Evolutionary conservation across 2,888 invertebrate species (phyloP).

Genomic region (Stenchaetothrips biformis): DNA sequence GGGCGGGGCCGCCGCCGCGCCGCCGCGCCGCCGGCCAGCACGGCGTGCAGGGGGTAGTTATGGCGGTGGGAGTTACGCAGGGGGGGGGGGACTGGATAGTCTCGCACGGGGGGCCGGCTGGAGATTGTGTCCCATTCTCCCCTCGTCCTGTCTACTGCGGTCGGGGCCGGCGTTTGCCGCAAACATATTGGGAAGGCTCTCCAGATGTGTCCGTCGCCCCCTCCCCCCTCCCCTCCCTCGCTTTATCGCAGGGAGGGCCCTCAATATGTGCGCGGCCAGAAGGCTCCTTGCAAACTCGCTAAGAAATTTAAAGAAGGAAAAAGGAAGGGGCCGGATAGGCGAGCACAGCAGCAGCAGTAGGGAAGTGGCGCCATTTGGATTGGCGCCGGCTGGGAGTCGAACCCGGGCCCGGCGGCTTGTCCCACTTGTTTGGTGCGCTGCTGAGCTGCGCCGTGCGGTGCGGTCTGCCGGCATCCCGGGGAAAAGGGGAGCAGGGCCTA

Average conservation of each 20-base stretch:
- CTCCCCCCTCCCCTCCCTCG: conserved; percentile 30
- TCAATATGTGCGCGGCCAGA: too few species aligned
- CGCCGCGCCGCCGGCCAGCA: not conserved
- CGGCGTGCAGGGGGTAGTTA: not conserved
- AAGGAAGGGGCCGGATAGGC: conserved; percentile 32
- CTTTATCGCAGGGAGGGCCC: conserved; percentile 29
- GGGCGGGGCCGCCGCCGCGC: not conserved
- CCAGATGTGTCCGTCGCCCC: conserved; percentile 4
- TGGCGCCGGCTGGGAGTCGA: too few species aligned
- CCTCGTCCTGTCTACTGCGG: not conserved
- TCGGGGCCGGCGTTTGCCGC: not conserved
- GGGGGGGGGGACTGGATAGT: too few species aligned
- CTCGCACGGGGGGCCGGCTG: too few species aligned
- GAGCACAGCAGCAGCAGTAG: too few species aligned
- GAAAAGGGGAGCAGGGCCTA: not conserved
- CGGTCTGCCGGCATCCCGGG: conserved; percentile 28
- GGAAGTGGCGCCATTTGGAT: too few species aligned
- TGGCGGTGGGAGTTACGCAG: too few species aligned
- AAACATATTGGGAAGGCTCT: conserved; percentile 1
- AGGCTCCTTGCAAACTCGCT: too few species aligned
- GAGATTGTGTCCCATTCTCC: not conserved
- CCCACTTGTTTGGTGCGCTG: conserved; percentile 32
- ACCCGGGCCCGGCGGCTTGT: too few species aligned
- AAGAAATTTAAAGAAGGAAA: conserved; percentile 29
- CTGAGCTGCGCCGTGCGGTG: conserved; percentile 31